Evolutionary conservation across 2,113 vertebrate genomes (phyloP).

Genomic region (Tor tambroides): DNA sequence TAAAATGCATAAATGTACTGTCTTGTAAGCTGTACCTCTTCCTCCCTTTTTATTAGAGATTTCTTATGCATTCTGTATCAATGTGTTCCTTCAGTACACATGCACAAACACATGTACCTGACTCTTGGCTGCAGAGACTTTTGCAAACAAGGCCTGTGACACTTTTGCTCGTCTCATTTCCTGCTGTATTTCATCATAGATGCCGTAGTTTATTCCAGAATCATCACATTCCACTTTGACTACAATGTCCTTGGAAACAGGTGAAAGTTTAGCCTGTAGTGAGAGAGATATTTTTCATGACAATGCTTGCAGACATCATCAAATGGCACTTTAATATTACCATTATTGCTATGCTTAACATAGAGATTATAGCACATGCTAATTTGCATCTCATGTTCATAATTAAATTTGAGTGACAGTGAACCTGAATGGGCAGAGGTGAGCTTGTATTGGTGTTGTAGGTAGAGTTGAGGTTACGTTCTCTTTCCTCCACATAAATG

Average conservation of each 20-base stretch:
- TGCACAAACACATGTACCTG: constrained; percentile 91
- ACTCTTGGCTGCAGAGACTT: constrained; percentile 99
- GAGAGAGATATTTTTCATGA: neutral
- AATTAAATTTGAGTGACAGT: constrained; percentile 46
- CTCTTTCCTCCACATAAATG: constrained; percentile 95
- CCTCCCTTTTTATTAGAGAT: neutral
- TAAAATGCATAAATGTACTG: neutral
- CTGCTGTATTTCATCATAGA: constrained; percentile 99
- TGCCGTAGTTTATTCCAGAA: constrained; percentile 94
- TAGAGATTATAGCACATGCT: constrained; percentile 39
- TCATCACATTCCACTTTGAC: constrained; percentile 85
- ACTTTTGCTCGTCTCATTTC: constrained; percentile 99
- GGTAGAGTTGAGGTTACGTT: constrained; percentile 95
- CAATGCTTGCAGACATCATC: neutral
- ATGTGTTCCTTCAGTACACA: constrained; percentile 33
- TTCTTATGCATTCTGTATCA: constrained; percentile 36
- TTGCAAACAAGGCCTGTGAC: constrained; percentile 98
- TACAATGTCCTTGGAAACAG: constrained; percentile 87
- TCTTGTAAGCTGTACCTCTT: neutral
- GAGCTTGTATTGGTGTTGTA: constrained; percentile 88
- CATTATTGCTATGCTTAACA: neutral
- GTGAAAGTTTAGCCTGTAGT: constrained; percentile 87
- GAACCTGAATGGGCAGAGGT: constrained; percentile 90
- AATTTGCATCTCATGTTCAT: constrained; percentile 51
- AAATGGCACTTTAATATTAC: neutral